Evolutionary conservation across 2,888 invertebrate species (phyloP), one percentile per base, ranked within the genome.

Genomic region (Brachylomia viminalis): DNA sequence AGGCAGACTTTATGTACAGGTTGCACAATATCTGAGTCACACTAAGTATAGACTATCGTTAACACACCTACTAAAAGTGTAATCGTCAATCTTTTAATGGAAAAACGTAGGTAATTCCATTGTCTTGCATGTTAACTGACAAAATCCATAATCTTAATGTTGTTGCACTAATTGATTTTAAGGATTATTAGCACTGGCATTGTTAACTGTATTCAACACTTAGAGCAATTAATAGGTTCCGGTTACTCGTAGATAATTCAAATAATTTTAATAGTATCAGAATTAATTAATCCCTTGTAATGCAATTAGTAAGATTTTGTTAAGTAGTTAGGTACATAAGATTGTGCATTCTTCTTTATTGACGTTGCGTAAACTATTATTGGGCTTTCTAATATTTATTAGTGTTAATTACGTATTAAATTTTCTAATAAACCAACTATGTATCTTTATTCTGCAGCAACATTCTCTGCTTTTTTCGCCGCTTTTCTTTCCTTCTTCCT

Each of bases 111-210:
- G 64, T 49, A 38, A 54, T 69, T 64, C 30, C 2, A 72, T 61
- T 83, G 83, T 75, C 65, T 70, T 33, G 62, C 45, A 75, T 61
- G 33, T 52, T 59, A 66, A 66, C 42, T 27, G 27, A 47, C 38
- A 47, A 66, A 62, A 72, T 72, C 33, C 27, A 59, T 66, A 45
- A 85, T 72, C 65, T 20, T 27, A 77, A 54, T 64, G 61, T 59
- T 75, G 45, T 75, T 20, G 70, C 38, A 67, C 67, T 85, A 82
- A 83, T 83, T 86, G 86, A 58, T 82, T 78, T 70, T 13, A 65
- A 30, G 64, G 67, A 76, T 76, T 69, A 61, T 56, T 67, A 85
- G 73, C 76, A 45, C 17, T 7, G 33, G 45, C 11, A 33, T 58
- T 58, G 38, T 62, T 62, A 74, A 56, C 30, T 38, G 4, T 62